phyloP scores from a whole-genome alignment of 2,888 invertebrate genomes.

The Hypsopygia costalis region DNA sequence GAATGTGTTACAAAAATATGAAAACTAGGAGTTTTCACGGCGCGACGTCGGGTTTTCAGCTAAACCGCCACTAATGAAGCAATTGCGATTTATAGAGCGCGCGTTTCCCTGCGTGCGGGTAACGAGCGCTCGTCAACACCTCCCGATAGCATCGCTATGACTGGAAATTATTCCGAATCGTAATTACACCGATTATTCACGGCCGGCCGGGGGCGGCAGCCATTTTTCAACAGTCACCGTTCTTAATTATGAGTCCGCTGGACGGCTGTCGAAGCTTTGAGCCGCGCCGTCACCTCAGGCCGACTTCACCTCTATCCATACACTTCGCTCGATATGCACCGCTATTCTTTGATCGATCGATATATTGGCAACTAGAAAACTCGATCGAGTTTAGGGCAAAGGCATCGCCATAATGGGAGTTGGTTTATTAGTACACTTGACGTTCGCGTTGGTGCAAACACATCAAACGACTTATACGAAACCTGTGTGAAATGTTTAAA shows the following conservation, averaged over 20 bases:
- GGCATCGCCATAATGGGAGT: too few relatives aligned
- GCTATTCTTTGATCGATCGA: conserved; percentile 20
- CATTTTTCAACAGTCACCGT: conserved; percentile 81
- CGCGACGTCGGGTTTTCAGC: not conserved
- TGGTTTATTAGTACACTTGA: too few relatives aligned
- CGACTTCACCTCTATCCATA: conserved; percentile 54
- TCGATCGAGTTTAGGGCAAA: not conserved
- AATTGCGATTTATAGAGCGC: conserved; percentile 60
- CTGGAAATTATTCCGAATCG: conserved; percentile 81
- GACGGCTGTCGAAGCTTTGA: conserved; percentile 80
- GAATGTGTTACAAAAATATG: not conserved
- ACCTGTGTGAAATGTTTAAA: too few relatives aligned
- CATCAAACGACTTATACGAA: too few relatives aligned
- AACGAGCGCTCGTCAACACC: conserved; percentile 79
- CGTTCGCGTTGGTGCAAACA: too few relatives aligned
- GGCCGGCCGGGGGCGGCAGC: conserved; percentile 80
- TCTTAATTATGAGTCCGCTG: conserved; percentile 79
- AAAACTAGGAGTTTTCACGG: not conserved
- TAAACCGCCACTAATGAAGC: conserved; percentile 29
- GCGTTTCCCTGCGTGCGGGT: conserved; percentile 63
- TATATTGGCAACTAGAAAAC: not conserved
- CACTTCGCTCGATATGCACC: conserved; percentile 33
- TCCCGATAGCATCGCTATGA: conserved; percentile 80
- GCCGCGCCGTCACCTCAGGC: conserved; percentile 76
- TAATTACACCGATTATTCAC: conserved; percentile 81